phyloP scores from a whole-genome alignment of 64 coral and sea anemone species.

The Exaiptasia diaphana region DNA sequence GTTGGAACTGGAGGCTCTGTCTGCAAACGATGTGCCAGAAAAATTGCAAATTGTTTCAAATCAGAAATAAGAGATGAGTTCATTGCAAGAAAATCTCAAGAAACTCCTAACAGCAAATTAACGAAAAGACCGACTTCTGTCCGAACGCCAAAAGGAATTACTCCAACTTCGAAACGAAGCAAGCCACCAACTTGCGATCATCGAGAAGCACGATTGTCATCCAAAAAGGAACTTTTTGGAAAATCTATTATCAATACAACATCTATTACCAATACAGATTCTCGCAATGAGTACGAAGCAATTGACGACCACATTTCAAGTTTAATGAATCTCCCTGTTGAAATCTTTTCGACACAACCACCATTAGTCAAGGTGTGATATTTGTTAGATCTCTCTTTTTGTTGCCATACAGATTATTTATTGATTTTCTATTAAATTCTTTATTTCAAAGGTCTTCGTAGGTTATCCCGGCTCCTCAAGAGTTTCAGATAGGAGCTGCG shows the following conservation, averaged over 20 bases:
- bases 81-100: background rate
- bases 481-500: conserved; percentile 21
- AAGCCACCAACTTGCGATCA: too few relatives aligned
- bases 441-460: background rate
- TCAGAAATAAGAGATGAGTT: background rate
- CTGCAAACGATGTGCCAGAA: background rate
- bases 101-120: background rate
- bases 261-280: background rate
- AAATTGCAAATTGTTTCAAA: background rate
- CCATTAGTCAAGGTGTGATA: background rate
- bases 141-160: background rate
- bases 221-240: background rate
- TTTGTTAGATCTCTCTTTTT: too few relatives aligned
- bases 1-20: background rate
- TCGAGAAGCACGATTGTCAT: too few relatives aligned
- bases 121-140: background rate
- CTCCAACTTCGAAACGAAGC: background rate
- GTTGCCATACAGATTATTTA: too few relatives aligned
- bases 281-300: background rate
- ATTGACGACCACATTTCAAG: background rate
- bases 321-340: conserved; percentile 4
- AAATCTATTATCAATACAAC: background rate
- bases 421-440: too few relatives aligned
- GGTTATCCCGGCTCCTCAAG: conserved; percentile 10
- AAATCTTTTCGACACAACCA: background rate